A percentile compares a stretch with the other conserved stretches of the same genome.
Evolutionary conservation across 2,888 invertebrate species (phyloP).

Genomic region (Scaptomyza reducta): DNA sequence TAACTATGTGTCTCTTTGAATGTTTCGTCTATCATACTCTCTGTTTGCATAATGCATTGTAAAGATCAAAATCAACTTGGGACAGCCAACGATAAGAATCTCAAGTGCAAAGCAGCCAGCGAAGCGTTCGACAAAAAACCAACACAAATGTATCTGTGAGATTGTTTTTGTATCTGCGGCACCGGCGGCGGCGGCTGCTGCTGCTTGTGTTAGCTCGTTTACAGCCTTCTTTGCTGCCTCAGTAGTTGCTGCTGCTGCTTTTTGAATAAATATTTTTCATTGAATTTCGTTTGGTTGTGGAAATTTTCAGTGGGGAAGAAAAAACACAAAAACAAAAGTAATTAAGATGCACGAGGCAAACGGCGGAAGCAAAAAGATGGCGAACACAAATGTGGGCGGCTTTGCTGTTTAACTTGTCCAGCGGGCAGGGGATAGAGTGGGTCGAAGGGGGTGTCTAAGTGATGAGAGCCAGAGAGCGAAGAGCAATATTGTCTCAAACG

Average conservation of each 20-base stretch:
- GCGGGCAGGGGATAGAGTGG: background rate
- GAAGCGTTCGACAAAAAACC: conserved; percentile 76
- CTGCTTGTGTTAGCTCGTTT: conserved; percentile 62
- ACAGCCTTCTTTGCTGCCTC: conserved; percentile 38
- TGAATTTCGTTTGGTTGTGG: conserved; percentile 78
- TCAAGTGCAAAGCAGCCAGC: conserved; percentile 77
- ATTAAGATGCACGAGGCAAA: conserved; percentile 79
- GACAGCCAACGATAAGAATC: conserved; percentile 71
- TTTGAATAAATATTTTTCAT: conserved; percentile 77
- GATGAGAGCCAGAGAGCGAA: conserved; percentile 12
- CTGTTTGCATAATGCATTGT: conserved; percentile 72
- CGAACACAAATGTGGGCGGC: conserved; percentile 68
- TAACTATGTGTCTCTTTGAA: conserved; percentile 4
- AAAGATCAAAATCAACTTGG: conserved; percentile 77
- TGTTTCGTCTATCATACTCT: conserved; percentile 42
- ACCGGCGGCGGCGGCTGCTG: conserved; percentile 12
- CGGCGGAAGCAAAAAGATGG: conserved; percentile 79
- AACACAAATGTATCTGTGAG: conserved; percentile 61
- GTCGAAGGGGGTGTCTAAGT: background rate
- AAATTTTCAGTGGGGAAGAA: conserved; percentile 65
- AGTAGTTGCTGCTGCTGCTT: conserved; percentile 33
- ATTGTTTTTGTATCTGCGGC: conserved; percentile 34
- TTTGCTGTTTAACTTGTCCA: conserved; percentile 29
- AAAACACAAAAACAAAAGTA: conserved; percentile 53
- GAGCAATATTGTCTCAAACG: conserved; percentile 2